phyloP scores from a whole-genome alignment of 1,140 invertebrate genomes.

The Phocides pigmalion region DNA sequence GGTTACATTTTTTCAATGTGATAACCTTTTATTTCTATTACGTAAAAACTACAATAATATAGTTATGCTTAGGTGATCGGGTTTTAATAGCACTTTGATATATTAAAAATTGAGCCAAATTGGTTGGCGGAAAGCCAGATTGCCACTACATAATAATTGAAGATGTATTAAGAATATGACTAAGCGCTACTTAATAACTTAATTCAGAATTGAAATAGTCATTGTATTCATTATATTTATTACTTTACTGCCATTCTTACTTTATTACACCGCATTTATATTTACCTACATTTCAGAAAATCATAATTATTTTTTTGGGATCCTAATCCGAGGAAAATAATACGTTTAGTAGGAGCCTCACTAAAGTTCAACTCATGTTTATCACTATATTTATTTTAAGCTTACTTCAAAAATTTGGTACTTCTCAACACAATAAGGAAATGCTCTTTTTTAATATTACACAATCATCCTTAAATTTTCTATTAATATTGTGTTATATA shows the following conservation, averaged over 20 bases:
- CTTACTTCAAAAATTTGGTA: no score
- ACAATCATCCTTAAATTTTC: no score
- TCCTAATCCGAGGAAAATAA: no score
- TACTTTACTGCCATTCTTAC: neutral
- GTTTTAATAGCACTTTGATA: constrained; percentile 7
- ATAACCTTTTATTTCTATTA: no score
- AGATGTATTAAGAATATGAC: neutral
- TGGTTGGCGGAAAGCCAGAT: constrained; percentile 10
- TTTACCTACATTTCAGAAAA: no score
- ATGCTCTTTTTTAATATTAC: no score
- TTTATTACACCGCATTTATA: neutral
- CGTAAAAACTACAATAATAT: neutral
- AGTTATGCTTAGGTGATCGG: neutral
- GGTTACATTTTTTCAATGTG: neutral
- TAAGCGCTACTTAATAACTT: neutral
- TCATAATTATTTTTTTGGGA: no score
- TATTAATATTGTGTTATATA: no score
- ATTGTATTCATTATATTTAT: neutral
- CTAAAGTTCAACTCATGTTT: no score
- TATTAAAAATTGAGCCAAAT: constrained; percentile 11
- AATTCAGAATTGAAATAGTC: neutral
- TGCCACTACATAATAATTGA: constrained; percentile 1
- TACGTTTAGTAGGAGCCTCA: no score
- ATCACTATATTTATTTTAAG: no score
- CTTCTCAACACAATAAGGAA: no score